Base-by-base conservation (phyloP, 1,140 invertebrate species). In the Lepidurus apus region DNA sequence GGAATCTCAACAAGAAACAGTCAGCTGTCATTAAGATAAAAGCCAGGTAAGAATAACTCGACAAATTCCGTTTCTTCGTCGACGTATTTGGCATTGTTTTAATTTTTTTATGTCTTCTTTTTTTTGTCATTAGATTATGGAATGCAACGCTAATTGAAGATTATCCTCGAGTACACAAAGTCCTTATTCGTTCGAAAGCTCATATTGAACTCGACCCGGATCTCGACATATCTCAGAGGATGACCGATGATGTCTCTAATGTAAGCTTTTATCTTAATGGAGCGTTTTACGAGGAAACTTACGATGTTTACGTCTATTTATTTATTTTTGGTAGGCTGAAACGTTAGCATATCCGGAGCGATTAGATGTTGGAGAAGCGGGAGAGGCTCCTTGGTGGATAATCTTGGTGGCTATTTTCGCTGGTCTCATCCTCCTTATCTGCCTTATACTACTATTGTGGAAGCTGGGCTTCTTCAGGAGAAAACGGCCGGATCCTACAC, bases 401-500 rank as follows among this genome's bases (percentile, higher is more conserved):
- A 94, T 95, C 74, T 91, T 95, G 78, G 86, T 93, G 6, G 91
- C 93, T 44, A 89, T 93, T 42, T 87, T 93, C 75, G 90, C 90
- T 1, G 95, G 95, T 24, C 84, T 97, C 17, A 84, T 96, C 79
- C 85, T 96, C 3, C 86, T 97, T 34, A 88, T 94, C 9, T 81
- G 94, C 0, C 85, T 96, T 43, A 92, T 91, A n/a, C 86, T 93
- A 26, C 84, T 91, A 5, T 84, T 96, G 34, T 94, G 93, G 90
- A 95, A 93, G 86, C 87, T 92, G 43, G 95, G 95, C 73, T 97
- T 97, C 88, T 97, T 97, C 86, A 95, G 95, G 84, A 84, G 92
- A 77, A 83, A 84, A 78, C 88, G 92, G 80, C 91, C 92, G 9
- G 93, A 95, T 84, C 91, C 91, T 1, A 95, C 93, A 21, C 83